phyloP scores from a whole-genome alignment of 2,888 invertebrate genomes.

The Subacronicta megacephala region DNA sequence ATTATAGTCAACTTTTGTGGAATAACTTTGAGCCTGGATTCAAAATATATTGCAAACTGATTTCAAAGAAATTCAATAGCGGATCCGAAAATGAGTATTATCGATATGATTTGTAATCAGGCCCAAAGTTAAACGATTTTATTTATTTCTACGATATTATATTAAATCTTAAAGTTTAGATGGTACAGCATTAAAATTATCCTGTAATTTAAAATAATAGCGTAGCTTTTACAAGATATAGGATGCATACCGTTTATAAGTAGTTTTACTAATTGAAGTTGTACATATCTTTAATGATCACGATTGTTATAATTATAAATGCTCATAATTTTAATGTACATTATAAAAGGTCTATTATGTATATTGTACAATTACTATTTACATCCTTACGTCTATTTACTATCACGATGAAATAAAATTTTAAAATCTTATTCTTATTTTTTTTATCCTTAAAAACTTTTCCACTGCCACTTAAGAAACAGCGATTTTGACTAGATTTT shows the following conservation, averaged over 20 bases:
- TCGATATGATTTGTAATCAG: constrained; percentile 7
- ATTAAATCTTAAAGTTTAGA: constrained; percentile 44
- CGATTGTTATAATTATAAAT: constrained; percentile 73
- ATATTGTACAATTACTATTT: constrained; percentile 84
- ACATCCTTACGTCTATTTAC: constrained; percentile 86
- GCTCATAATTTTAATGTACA: constrained; percentile 85
- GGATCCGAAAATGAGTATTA: not conserved
- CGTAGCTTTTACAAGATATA: constrained; percentile 79
- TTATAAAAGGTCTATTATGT: constrained; percentile 69
- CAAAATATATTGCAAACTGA: not conserved
- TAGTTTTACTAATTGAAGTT: constrained; percentile 67
- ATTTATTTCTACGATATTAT: constrained; percentile 27
- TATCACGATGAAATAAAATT: constrained; percentile 85
- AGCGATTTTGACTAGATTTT: too few relatives aligned
- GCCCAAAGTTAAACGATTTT: constrained; percentile 1
- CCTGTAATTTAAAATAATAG: constrained; percentile 57
- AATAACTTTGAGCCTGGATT: constrained; percentile 4
- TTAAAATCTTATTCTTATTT: constrained; percentile 57
- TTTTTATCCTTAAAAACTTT: constrained; percentile 52
- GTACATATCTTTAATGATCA: constrained; percentile 84
- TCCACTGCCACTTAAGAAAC: too few relatives aligned
- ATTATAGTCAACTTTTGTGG: not conserved
- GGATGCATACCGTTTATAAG: constrained; percentile 63
- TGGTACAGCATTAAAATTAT: constrained; percentile 49
- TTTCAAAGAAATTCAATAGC: not conserved